Conservation (phyloP, 2,888 invertebrate genomes). For the Acleris cristana region DNA sequence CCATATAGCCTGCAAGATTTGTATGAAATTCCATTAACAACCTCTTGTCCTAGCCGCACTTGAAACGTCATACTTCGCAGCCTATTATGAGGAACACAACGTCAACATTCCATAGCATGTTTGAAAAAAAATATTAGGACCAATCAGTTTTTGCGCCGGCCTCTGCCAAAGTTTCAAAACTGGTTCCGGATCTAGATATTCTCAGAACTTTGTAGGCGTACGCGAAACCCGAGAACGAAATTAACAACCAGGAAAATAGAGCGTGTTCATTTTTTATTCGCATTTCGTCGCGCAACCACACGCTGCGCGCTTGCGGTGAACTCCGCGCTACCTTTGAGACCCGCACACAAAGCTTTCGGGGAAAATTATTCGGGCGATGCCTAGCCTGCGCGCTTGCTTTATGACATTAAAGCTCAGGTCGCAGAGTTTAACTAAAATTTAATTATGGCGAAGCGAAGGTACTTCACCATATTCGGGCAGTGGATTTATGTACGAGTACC, state of each 20-base stretch:
- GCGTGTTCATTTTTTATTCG: constrained; percentile 17
- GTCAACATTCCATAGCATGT: too few species aligned
- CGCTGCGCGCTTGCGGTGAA: neutral
- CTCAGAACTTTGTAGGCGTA: neutral
- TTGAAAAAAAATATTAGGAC: too few species aligned
- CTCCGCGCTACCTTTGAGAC: constrained; percentile 18
- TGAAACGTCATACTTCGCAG: too few species aligned
- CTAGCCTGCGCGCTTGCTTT: constrained; percentile 25
- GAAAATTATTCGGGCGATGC: constrained; percentile 15
- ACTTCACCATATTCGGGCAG: too few species aligned
- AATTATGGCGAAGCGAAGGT: constrained; percentile 5
- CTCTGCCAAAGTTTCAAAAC: too few species aligned
- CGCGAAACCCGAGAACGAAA: constrained; percentile 8
- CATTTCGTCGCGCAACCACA: constrained; percentile 8
- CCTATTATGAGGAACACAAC: too few species aligned
- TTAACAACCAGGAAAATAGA: constrained; percentile 7
- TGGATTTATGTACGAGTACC: too few species aligned
- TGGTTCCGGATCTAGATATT: too few species aligned
- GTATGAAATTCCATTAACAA: too few species aligned
- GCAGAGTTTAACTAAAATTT: constrained; percentile 7
- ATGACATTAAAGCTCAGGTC: constrained; percentile 16
- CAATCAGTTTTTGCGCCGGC: too few species aligned
- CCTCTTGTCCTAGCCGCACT: too few species aligned
- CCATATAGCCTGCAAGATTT: too few species aligned
- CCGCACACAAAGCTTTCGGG: constrained; percentile 9